Percentiles rank a stretch among this genome's conserved stretches.
phyloP scores from a whole-genome alignment of 2,888 invertebrate genomes.

The Cordylochernes scorpioides region DNA sequence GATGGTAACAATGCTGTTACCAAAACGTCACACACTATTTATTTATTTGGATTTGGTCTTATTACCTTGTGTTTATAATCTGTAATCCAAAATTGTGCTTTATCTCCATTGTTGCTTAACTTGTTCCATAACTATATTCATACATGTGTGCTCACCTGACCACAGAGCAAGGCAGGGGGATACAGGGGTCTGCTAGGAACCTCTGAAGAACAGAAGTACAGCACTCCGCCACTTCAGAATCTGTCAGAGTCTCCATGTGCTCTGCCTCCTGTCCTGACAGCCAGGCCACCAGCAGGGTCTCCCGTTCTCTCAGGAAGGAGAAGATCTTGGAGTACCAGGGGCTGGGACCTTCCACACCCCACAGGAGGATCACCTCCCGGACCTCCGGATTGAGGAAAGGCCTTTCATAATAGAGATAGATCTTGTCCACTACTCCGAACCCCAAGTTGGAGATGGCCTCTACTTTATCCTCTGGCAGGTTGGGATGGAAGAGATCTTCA shows the following conservation, averaged over 20 bases:
- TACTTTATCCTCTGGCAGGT: conserved; percentile 50
- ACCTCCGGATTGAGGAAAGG: conserved; percentile 64
- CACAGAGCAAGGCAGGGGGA: conserved; percentile 60
- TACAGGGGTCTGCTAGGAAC: conserved; percentile 66
- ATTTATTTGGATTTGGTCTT: too few relatives aligned
- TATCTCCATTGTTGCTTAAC: too few relatives aligned
- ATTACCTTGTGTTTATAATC: too few relatives aligned
- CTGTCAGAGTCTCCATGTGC: conserved; percentile 58
- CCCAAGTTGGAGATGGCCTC: conserved; percentile 55
- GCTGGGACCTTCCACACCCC: too few relatives aligned
- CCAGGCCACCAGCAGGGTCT: conserved; percentile 63
- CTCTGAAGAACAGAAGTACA: conserved; percentile 57
- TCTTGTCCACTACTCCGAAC: conserved; percentile 78
- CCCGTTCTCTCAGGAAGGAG: conserved; percentile 67
- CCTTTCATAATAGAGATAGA: conserved; percentile 65
- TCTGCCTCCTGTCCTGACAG: conserved; percentile 67
- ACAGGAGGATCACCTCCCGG: conserved; percentile 52
- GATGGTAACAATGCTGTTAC: too few relatives aligned
- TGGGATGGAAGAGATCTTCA: conserved; percentile 46
- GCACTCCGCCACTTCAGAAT: conserved; percentile 45
- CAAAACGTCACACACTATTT: too few relatives aligned
- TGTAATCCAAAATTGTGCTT: too few relatives aligned
- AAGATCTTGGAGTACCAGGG: conserved; percentile 87
- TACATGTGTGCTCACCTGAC: conserved; percentile 41
- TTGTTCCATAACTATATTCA: too few relatives aligned